Base-by-base conservation (phyloP, 2,113 vertebrate genomes). In the Grus americana region DNA sequence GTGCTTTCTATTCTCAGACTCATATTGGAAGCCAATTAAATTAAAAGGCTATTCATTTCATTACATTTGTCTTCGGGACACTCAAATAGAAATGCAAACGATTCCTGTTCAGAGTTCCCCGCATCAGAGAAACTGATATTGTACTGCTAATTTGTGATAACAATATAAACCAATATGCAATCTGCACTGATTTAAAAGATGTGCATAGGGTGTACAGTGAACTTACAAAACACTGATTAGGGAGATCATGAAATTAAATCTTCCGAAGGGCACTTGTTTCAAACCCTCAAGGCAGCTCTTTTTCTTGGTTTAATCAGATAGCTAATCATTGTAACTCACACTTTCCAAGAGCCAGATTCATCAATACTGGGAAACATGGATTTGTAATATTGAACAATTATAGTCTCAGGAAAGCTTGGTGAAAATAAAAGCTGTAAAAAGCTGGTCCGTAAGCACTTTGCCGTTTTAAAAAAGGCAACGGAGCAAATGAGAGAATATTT, bases 31-130 rank as follows among this genome's bases (percentile, higher is more conserved):
- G 96, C 96, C 97, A 98, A 98, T 98, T 98, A 98, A 97, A 98
- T 98, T 97, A 98, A 98, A 97, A 97, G 91, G 92, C 97, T 97
- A 97, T 98, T 98, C 94, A 97, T 98, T 98, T 98, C 88, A 91
- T 88, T 97, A 83, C 89, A 67, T 97, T 97, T 97, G 87, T 98
- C 97, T 98, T 95, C 81, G 90, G 95, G 95, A 96, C 5, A 21
- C 96, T 96, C 92, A 95, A 96, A 95, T 8, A 97, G 97, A 97
- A 97, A 97, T 88, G 96, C 92, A 97, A 98, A 98, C 22, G 32
- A 94, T 89, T 95, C 94, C 97, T 95, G 94, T 78, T 97, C 93
- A 94, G 86, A 88, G 80, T 78, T 97, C 86, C 95, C 87, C 10
- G 17, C 80, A 85, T 96, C 93, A 93, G 49, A 93, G 83, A 95